Evolutionary conservation across 2,797 vertebrate genomes (phyloP).

Genomic region (Decapterus maruadsi): DNA sequence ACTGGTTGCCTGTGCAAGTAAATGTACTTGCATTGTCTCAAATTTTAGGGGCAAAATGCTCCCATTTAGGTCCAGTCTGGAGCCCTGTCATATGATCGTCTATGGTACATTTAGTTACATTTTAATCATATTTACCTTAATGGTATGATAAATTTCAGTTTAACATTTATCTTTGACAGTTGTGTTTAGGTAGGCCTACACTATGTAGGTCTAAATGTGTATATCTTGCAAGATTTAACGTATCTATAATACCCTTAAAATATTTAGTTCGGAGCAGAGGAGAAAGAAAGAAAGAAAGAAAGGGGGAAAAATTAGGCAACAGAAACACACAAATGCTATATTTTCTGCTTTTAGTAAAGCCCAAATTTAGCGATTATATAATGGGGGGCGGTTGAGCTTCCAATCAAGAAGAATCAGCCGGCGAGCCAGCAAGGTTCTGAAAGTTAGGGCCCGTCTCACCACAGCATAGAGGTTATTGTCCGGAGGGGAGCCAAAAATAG

Average conservation of each 20-base stretch:
- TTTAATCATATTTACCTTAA: background rate
- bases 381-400: no score
- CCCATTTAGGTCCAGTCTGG: no score
- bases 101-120: no score
- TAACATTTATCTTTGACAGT: background rate
- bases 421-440: no score
- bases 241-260: background rate
- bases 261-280: background rate
- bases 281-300: background rate
- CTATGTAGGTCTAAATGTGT: background rate
- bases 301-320: background rate
- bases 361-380: background rate
- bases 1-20: no score
- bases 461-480: no score
- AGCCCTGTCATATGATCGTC: no score
- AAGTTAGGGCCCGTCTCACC: no score
- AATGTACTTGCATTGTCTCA: no score
- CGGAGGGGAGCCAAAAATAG: no score
- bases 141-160: background rate
- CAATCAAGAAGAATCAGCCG: no score
- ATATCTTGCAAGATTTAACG: background rate
- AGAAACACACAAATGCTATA: background rate
- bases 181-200: background rate
- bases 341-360: background rate
- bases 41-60: no score